These are phyloP conservation scores for Noctua pronuba DNA, from an alignment of 2,888 invertebrate genomes.

Conservation along the genomic window DNA sequence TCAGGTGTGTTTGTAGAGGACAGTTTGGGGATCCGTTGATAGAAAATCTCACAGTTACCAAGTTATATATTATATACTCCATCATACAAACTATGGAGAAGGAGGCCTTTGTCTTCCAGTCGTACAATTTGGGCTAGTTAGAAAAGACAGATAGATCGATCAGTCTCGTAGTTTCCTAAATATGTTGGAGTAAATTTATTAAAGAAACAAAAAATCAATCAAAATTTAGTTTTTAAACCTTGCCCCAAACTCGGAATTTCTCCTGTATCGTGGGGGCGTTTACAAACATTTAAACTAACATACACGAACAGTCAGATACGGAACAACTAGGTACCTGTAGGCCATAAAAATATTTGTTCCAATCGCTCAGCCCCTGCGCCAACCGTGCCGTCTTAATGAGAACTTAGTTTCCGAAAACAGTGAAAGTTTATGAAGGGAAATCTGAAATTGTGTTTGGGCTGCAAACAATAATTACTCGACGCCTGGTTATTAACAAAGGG, in stretches of 20 bases:
- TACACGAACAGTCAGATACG: neutral
- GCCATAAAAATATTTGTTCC: too few relatives aligned
- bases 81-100: neutral
- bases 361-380: too few relatives aligned
- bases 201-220: neutral
- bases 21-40: neutral
- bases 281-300: neutral
- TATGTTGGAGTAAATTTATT: neutral
- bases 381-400: too few relatives aligned
- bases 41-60: neutral
- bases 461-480: neutral
- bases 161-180: neutral
- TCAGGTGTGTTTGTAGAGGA: constrained; percentile 40
- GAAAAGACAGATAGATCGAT: neutral
- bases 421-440: neutral
- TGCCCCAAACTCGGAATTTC: neutral
- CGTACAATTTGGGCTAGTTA: neutral
- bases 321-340: neutral
- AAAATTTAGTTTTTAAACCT: neutral
- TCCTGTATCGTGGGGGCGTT: neutral
- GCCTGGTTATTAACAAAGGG: neutral
- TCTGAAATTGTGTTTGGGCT: neutral
- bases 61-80: neutral
- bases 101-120: neutral
- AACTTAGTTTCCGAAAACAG: neutral